A percentile compares a stretch with the other conserved stretches of the same genome.
These are phyloP conservation scores for Epistrophella euchroma DNA, from an alignment of 2,888 invertebrate species.

Conservation along the genomic window DNA sequence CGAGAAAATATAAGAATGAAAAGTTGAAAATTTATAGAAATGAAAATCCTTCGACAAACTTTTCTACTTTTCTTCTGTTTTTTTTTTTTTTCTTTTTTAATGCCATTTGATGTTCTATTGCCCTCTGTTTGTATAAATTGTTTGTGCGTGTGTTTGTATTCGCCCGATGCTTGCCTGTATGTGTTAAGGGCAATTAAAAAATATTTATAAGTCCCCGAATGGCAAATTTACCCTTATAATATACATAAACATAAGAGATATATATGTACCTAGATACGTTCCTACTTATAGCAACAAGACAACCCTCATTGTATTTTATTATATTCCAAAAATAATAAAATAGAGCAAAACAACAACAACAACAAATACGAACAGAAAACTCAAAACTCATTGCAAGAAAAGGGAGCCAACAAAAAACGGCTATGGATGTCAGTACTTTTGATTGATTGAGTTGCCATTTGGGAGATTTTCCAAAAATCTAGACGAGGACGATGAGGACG, in stretches of 20 bases:
- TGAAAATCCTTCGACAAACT: constrained; percentile 70
- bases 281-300: constrained; percentile 40
- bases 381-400: constrained; percentile 62
- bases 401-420: constrained; percentile 54
- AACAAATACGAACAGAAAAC: constrained; percentile 35
- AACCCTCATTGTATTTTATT: constrained; percentile 63
- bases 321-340: constrained; percentile 53
- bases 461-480: constrained; percentile 72
- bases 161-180: constrained; percentile 7
- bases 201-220: constrained; percentile 74
- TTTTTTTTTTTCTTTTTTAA: background rate
- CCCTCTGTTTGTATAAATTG: constrained; percentile 44
- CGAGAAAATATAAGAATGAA: constrained; percentile 58
- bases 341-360: constrained; percentile 27
- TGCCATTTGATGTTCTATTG: constrained; percentile 43
- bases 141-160: constrained; percentile 10
- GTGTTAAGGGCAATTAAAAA: constrained; percentile 75
- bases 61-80: constrained; percentile 44
- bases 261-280: background rate
- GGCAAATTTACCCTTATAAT: constrained; percentile 68
- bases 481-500: constrained; percentile 9
- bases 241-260: constrained; percentile 2
- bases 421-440: constrained; percentile 74
- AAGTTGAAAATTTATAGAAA: constrained; percentile 68
- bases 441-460: constrained; percentile 76